Evolutionary conservation across 37 sponge, comb jelly and placozoan genomes (phyloP).

Genomic region (Halisarca cf. caerulea): DNA sequence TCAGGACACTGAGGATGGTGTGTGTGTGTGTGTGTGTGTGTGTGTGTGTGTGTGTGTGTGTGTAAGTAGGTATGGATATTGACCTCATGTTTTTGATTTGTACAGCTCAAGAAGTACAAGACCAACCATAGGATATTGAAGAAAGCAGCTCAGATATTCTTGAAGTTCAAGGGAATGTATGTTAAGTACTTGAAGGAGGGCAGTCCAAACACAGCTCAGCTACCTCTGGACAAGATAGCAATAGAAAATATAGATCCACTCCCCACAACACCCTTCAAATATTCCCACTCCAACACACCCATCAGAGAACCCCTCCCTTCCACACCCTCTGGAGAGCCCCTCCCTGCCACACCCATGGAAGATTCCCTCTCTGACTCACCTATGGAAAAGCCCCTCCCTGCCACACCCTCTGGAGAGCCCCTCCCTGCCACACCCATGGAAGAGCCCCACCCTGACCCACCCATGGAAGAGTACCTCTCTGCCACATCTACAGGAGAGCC

Average conservation of each 20-base stretch:
- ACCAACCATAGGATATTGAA: background rate
- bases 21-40: no score
- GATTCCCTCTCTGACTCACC: background rate
- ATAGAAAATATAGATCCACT: background rate
- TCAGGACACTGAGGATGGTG: constrained; percentile 71
- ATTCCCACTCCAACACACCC: background rate
- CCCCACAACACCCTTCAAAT: background rate
- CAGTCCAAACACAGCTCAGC: no score
- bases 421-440: no score
- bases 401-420: no score
- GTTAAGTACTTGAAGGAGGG: no score
- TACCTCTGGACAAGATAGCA: background rate
- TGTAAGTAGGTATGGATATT: no score
- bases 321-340: background rate
- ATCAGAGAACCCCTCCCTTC: background rate
- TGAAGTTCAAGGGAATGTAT: constrained; percentile 3
- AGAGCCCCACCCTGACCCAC: no score
- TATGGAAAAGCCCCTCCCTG: no score
- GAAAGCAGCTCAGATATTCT: constrained; percentile 7
- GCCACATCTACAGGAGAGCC: background rate
- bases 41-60: no score
- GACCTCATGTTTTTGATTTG: no score
- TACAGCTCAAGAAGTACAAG: background rate
- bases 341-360: background rate
- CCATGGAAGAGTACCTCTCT: no score